Evolutionary conservation across 1,140 invertebrate genomes (phyloP).

Genomic region (Charaxes varanes): DNA sequence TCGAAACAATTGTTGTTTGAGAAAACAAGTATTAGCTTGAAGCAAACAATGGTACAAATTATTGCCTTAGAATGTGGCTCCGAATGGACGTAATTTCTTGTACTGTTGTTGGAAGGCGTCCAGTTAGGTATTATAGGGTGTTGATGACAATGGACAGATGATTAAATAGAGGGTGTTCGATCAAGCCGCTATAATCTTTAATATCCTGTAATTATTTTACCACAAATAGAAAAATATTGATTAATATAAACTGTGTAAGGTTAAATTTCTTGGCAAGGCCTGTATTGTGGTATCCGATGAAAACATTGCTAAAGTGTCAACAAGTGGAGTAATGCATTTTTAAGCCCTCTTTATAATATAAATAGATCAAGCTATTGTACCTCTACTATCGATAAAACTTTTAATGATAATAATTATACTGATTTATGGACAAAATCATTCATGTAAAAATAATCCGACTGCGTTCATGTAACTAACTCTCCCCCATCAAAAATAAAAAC

Average conservation of each 20-base stretch:
- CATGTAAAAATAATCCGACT: no score
- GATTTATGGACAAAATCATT: no score
- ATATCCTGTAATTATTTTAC: constrained; percentile 8
- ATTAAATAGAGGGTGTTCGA: constrained; percentile 24
- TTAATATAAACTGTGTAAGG: no score
- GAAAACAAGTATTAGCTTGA: constrained; percentile 36
- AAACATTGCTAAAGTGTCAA: no score
- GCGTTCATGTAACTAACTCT: constrained; percentile 1
- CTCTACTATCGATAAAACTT: no score
- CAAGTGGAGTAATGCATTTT: no score
- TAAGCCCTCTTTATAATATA: no score
- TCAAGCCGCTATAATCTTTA: constrained; percentile 18
- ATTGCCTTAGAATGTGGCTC: constrained; percentile 25
- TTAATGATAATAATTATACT: no score
- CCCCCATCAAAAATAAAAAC: constrained; percentile 6
- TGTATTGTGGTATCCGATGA: no score
- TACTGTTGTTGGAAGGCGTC: constrained; percentile 39
- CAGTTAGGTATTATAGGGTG: constrained; percentile 29
- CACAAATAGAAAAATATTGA: constrained; percentile 4
- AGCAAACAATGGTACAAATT: constrained; percentile 39
- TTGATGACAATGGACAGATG: constrained; percentile 21
- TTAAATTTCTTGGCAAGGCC: no score
- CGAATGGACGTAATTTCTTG: constrained; percentile 42
- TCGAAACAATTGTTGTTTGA: constrained; percentile 33
- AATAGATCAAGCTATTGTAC: no score